A percentile compares a stretch with the other conserved stretches of the same genome.
These are phyloP conservation scores for Andrena bicolor DNA, from an alignment of 2,888 invertebrate genomes.

Conservation along the genomic window DNA sequence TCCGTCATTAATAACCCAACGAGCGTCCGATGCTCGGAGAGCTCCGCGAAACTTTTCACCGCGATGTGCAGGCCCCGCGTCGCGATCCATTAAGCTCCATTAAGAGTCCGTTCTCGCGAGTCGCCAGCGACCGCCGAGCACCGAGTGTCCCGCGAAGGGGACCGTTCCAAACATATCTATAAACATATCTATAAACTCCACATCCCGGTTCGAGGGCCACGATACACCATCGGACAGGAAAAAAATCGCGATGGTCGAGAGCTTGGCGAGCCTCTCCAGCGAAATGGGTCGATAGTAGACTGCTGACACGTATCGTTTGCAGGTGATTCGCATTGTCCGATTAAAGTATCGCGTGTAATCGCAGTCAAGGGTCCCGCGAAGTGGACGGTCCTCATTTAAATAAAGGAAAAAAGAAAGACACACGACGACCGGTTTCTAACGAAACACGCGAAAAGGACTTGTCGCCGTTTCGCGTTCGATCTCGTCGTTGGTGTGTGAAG, in stretches of 20 bases:
- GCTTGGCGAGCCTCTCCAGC: constrained; percentile 48
- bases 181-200: constrained; percentile 24
- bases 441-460: constrained; percentile 24
- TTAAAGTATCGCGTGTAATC: background rate
- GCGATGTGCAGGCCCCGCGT: background rate
- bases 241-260: constrained; percentile 24
- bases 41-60: constrained; percentile 38
- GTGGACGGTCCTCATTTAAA: background rate
- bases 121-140: too few species aligned
- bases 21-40: constrained; percentile 24
- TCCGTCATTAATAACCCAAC: constrained; percentile 38
- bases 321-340: constrained; percentile 31
- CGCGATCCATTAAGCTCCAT: constrained; percentile 51
- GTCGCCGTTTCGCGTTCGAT: constrained; percentile 23
- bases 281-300: constrained; percentile 62
- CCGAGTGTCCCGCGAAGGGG: background rate
- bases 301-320: constrained; percentile 52
- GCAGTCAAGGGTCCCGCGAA: background rate
- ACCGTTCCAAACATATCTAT: constrained; percentile 2
- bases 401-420: background rate
- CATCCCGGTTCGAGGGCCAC: constrained; percentile 20
- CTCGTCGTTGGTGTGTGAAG: constrained; percentile 38
- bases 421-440: constrained; percentile 14
- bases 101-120: constrained; percentile 36
- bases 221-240: constrained; percentile 28